Evolutionary conservation across 2,113 vertebrate genomes (phyloP), one percentile per base, ranked within the genome.

Genomic region (Falcunculus frontatus): DNA sequence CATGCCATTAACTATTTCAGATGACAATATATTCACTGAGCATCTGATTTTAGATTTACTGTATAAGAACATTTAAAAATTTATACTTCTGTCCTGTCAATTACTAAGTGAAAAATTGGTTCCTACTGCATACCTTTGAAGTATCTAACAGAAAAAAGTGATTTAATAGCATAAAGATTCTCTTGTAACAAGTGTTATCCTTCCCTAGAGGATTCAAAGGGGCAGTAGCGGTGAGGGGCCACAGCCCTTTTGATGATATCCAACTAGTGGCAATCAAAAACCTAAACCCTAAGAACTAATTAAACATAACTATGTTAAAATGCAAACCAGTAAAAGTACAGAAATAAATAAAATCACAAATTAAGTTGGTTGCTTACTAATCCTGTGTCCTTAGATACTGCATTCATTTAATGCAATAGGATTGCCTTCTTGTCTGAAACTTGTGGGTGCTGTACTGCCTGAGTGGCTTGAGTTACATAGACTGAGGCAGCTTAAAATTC

Each of bases 401-500:
- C 47, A 93, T n/a, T 77, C 73, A 87, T 42, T 60, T 17, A 89
- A 81, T 15, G 26, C 22, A 59, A 13, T 2, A 82, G 81, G 75
- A 93, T 50, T 89, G 94, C 44, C 67, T 39, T 70, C 72, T 81
- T 70, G 68, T 88, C 78, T 94, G 75, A 97, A 94, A 92, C 13
- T 20, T 41, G 7, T 32, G 9, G 9, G 50, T 7, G 8, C 69
- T 42, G 50, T 33, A 84, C 46, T 67, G 75, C 92, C 49, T 32
- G n/a, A 67, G 35, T 65, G 72, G 80, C 64, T 87, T 90, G 57
- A 95, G 77, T 94, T 97, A 97, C 15, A 8, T 5, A 26, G 64
- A 69, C 78, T 95, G 21, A 89, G 86, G 89, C 94, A 98, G 59
- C 56, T 94, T 93, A 91, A 92, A 96, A 96, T 76, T 96, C 91